Evolutionary conservation across 1,140 invertebrate genomes (phyloP), one percentile per base, ranked within the genome.

Genomic region (Pantala flavescens): DNA sequence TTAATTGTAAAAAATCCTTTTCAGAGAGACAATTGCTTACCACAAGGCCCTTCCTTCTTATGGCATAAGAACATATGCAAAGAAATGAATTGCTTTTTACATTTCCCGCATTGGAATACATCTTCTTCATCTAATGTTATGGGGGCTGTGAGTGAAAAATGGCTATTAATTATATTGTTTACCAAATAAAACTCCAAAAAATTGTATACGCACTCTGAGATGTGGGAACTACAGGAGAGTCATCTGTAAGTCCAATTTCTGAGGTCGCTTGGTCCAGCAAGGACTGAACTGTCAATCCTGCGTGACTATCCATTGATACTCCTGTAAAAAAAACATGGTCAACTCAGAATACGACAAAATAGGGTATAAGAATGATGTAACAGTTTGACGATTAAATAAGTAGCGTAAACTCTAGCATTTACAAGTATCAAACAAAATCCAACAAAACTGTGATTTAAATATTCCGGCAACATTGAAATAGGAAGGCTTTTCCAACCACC

Each of bases 21-120:
- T n/a, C n/a, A n/a, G n/a, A 49, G 9, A 11, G 16, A 49, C 43
- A 63, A 19, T 63, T 63, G 49, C 49, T 63, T 63, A 63, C 49
- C 16, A 21, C 49, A 63, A 7, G 49, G n/a, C 1, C 49, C n/a
- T 74, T 84, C 82, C 73, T 87, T 85, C 80, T 90, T 90, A 78
- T 90, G 88, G 19, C 81, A 77, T 42, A 89, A 78, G 80, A 90
- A 90, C 63, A 83, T 78, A 71, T 82, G 78, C 42, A 90, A 80
- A 0, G 85, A 86, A 1, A 84, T 85, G 77, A 89, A 90, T 78
- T 88, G 86, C 76, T 85, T 87, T 79, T 89, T 89, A 79, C 89
- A 90, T 80, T 88, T 88, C 7, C 89, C 89, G 83, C 89, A 90
- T 77, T 89, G 88, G 78, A 89, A 89, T 63, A 89, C 81, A 81